Conservation (phyloP, 2,888 invertebrate genomes). For the Colostygia pectinataria region DNA sequence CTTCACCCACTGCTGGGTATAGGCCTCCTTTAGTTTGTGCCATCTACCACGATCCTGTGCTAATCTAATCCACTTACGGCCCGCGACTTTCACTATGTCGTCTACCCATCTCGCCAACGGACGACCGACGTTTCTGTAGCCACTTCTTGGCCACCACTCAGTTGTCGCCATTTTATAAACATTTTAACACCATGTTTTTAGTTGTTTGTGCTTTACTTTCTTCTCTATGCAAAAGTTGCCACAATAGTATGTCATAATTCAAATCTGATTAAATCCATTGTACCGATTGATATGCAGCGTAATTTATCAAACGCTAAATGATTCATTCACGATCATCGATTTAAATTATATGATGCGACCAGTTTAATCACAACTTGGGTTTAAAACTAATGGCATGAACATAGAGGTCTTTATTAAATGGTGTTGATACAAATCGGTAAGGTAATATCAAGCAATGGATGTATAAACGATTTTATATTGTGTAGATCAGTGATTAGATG, state of each 20-base stretch:
- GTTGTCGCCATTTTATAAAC: no score
- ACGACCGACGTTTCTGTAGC: no score
- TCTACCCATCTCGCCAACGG: no score
- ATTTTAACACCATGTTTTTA: no score
- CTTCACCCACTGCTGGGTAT: no score
- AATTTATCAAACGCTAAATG: conserved; percentile 72
- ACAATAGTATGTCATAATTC: conserved; percentile 10
- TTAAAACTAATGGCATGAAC: conserved; percentile 30
- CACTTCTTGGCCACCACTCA: no score
- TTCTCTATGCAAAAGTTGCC: conserved; percentile 83
- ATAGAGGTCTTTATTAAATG: conserved; percentile 47
- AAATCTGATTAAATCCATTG: conserved; percentile 73
- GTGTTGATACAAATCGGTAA: conserved; percentile 65
- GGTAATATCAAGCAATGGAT: conserved; percentile 69
- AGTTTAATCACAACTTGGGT: conserved; percentile 42
- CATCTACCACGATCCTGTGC: no score
- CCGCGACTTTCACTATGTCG: no score
- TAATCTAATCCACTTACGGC: no score
- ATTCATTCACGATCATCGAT: conserved; percentile 74
- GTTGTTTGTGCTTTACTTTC: no score
- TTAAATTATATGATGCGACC: conserved; percentile 56
- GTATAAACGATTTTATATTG: conserved; percentile 78
- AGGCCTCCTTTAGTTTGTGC: no score
- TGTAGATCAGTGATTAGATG: conserved; percentile 67
- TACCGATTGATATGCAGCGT: conserved; percentile 73